Evolutionary conservation across 2,888 invertebrate species (phyloP), one percentile per base, ranked within the genome.

Genomic region (Pogonocherus hispidulus): DNA sequence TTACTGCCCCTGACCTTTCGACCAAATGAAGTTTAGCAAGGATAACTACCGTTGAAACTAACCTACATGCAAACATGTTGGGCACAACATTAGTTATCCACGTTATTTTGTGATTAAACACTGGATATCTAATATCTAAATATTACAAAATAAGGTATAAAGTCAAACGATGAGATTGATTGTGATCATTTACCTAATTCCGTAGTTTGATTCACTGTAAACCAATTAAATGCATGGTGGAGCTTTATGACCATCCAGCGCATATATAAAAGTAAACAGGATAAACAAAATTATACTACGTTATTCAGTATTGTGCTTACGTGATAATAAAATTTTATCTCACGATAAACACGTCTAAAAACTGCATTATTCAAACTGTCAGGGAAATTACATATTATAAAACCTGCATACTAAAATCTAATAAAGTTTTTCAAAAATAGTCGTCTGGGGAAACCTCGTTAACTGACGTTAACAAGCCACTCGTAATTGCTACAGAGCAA

Each of bases 401-500:
- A 14, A 46, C 47, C 59, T 59, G 59, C 47, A 59, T 59, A 59
- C 41, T 59, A 59, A 59, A 59, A 47, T 59, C 59, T 59, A 59
- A 57, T 57, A 57, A 57, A 57, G 44, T 57, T 56, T 57, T 57
- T 57, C 46, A 46, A 46, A 57, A 59, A 59, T 47, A 59, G 59
- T 59, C 32, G 47, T 23, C 32, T 9, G 16, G 18, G 19, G 27
- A 32, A 47, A 59, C 46, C 47, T 59, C 59, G 59, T 59, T 59
- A 59, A 59, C 47, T 59, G 47, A 47, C 59, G 59, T 47, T 59
- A 59, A 59, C 59, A 59, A 59, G 59, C 47, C 59, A 32, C 47
- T 32, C 47, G 27, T 59, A 59, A 59, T 59, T 59, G 27, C 20
- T 32, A 32, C 16, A 32, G 32, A 46, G 20, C 59, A 47, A 37